phyloP scores from a whole-genome alignment of 2,113 vertebrate species.

The Salvelinus namaycush region DNA sequence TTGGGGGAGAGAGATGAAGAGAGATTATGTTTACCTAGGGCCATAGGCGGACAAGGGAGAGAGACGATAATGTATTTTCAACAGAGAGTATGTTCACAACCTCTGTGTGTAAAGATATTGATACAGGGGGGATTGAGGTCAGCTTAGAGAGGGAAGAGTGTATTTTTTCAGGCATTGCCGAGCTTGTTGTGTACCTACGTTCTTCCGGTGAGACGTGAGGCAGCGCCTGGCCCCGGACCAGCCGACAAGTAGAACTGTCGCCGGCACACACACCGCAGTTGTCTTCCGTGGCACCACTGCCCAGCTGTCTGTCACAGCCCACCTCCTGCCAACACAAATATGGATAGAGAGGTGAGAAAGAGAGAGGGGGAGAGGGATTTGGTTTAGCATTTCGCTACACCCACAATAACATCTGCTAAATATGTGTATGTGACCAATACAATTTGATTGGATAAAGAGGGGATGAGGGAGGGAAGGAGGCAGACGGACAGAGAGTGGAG shows the following conservation, averaged over 20 bases:
- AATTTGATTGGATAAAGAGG: too few species aligned
- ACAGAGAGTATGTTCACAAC: background rate
- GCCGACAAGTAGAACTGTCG: constrained; percentile 85
- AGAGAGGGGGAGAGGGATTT: background rate
- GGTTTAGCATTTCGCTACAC: too few species aligned
- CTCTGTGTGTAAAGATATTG: background rate
- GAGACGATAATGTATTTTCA: background rate
- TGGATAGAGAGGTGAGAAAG: constrained; percentile 48
- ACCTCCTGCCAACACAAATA: constrained; percentile 81
- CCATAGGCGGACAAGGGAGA: background rate
- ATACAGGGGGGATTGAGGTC: background rate
- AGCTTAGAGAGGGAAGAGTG: background rate
- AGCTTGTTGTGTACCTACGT: constrained; percentile 70
- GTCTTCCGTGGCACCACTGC: constrained; percentile 86
- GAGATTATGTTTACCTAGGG: background rate
- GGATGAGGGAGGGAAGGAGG: too few species aligned
- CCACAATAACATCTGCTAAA: too few species aligned
- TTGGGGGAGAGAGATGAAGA: background rate
- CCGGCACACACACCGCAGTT: constrained; percentile 90
- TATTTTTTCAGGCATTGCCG: background rate
- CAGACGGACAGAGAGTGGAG: too few species aligned
- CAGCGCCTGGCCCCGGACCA: constrained; percentile 88
- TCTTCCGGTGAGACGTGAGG: constrained; percentile 83
- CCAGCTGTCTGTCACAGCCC: constrained; percentile 89
- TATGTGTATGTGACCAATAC: too few species aligned